Percentiles rank a stretch among this genome's conserved stretches.
Evolutionary conservation across 2,888 invertebrate genomes (phyloP).

Genomic region (Invenusta paracnida): DNA sequence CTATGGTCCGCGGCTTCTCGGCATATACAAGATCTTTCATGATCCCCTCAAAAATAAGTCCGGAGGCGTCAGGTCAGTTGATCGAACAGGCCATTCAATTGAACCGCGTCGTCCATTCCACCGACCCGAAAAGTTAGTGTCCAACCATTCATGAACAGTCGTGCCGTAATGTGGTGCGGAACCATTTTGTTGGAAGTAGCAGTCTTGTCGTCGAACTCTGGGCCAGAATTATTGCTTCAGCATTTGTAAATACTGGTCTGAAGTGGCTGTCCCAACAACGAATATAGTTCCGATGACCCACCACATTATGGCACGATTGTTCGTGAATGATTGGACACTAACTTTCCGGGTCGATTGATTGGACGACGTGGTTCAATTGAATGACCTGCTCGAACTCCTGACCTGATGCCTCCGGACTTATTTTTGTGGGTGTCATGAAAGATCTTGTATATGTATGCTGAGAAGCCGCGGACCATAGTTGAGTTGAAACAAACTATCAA

Average conservation of each 20-base stretch:
- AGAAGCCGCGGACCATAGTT: too few relatives aligned
- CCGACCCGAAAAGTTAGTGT: background rate
- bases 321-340: too few relatives aligned
- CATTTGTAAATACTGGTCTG: background rate
- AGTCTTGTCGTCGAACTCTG: background rate
- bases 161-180: background rate
- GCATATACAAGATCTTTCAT: conserved; percentile 2
- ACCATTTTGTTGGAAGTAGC: background rate
- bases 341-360: too few relatives aligned
- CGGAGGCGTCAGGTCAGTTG: background rate
- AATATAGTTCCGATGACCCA: background rate
- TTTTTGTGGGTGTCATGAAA: too few relatives aligned
- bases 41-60: background rate
- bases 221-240: background rate
- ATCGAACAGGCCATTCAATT: conserved; percentile 1
- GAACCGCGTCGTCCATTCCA: background rate
- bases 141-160: background rate
- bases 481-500: too few relatives aligned
- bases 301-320: too few relatives aligned
- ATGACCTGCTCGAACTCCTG: too few relatives aligned
- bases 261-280: background rate
- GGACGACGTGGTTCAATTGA: too few relatives aligned
- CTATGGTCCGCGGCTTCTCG: background rate
- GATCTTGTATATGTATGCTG: too few relatives aligned
- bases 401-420: too few relatives aligned